Percentiles rank a stretch among this genome's conserved stretches.
Evolutionary conservation across 2,797 vertebrate species (phyloP).

Genomic region (Pangasius larnaudii): DNA sequence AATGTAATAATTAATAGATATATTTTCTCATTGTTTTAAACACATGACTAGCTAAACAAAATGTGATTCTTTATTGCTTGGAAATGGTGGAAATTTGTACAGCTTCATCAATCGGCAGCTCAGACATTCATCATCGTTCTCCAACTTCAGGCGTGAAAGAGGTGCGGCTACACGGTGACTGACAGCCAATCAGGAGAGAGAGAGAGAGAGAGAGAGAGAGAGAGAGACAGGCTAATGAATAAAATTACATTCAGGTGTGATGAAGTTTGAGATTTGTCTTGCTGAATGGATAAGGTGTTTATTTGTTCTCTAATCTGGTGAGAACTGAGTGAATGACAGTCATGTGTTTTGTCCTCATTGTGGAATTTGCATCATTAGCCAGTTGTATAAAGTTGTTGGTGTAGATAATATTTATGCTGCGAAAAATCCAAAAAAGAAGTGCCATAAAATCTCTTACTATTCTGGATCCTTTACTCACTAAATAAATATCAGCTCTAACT

Average conservation of each 20-base stretch:
- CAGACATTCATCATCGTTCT: too few relatives aligned
- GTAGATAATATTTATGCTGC: background rate
- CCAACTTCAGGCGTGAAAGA: too few relatives aligned
- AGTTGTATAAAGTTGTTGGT: background rate
- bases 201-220: background rate
- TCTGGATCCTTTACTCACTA: background rate
- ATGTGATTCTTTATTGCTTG: background rate
- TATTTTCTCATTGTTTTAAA: background rate
- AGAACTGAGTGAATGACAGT: background rate
- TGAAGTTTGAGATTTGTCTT: too few relatives aligned
- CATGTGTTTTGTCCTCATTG: background rate
- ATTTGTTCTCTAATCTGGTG: background rate
- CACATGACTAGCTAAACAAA: background rate
- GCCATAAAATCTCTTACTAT: background rate
- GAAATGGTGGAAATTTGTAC: too few relatives aligned
- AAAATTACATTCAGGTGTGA: background rate
- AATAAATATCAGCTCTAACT: background rate
- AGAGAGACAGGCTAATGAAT: background rate
- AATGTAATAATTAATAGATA: background rate
- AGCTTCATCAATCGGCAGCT: too few relatives aligned
- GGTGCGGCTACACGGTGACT: too few relatives aligned
- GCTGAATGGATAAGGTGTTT: background rate
- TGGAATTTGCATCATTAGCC: background rate
- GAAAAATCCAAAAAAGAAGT: too few relatives aligned
- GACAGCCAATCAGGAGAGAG: background rate